These are phyloP conservation scores for Kobus ellipsiprymnus DNA, from an alignment of 2,113 vertebrate genomes.

Conservation along the genomic window DNA sequence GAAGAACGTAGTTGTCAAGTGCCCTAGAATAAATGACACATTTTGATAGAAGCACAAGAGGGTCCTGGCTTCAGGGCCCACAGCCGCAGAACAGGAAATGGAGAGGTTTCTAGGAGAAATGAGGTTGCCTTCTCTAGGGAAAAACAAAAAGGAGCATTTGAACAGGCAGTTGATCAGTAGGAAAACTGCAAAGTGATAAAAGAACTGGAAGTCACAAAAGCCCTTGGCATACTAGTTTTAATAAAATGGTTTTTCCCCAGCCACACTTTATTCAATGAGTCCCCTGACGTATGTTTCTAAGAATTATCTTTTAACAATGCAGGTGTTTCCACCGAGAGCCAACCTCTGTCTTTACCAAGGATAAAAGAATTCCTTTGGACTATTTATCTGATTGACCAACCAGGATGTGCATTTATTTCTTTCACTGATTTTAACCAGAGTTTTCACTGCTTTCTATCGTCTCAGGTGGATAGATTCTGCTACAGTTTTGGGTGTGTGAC, in stretches of 20 bases:
- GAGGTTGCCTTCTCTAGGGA: neutral
- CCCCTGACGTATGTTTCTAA: neutral
- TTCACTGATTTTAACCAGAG: neutral
- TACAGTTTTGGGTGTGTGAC: neutral
- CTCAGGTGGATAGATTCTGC: neutral
- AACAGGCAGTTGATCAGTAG: constrained; percentile 29
- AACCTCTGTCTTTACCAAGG: neutral
- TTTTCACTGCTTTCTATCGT: neutral
- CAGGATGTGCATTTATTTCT: neutral
- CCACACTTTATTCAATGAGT: neutral
- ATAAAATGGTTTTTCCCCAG: constrained; percentile 1
- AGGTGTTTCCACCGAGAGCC: neutral
- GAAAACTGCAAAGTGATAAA: constrained; percentile 34
- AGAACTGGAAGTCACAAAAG: constrained; percentile 20
- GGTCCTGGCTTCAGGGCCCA: neutral
- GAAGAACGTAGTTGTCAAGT: constrained; percentile 13
- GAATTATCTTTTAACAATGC: constrained; percentile 21
- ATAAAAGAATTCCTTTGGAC: constrained; percentile 5
- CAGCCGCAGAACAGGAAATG: constrained; percentile 47
- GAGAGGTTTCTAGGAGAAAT: constrained; percentile 59
- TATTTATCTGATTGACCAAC: neutral
- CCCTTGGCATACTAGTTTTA: neutral
- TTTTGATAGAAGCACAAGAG: constrained; percentile 12
- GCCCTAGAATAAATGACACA: constrained; percentile 30
- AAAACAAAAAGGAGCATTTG: constrained; percentile 8